Conservation (phyloP, 2,113 vertebrate species). For the Gnathonemus longibarbis region DNA sequence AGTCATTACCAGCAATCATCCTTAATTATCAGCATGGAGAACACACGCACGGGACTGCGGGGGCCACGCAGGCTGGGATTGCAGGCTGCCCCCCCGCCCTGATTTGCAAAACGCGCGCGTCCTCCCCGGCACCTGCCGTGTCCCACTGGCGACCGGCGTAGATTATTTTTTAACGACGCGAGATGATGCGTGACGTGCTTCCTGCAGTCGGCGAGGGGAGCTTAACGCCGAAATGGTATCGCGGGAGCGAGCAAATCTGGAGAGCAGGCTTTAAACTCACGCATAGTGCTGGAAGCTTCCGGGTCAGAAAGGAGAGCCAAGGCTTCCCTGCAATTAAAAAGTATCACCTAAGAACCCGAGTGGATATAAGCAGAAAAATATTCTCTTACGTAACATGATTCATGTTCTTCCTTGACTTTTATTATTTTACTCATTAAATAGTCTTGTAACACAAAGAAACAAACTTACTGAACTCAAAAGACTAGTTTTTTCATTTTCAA, state of each 20-base stretch:
- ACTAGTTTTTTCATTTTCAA: neutral
- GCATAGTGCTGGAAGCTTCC: neutral
- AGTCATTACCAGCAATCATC: constrained; percentile 71
- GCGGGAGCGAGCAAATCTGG: neutral
- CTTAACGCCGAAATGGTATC: neutral
- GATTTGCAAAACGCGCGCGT: constrained; percentile 27
- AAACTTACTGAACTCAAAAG: neutral
- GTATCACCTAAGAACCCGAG: neutral
- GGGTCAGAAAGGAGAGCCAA: neutral
- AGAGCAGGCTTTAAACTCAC: neutral
- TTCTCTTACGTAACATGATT: neutral
- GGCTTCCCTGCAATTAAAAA: neutral
- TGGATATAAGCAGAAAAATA: neutral
- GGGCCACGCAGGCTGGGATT: constrained; percentile 47
- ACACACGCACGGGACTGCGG: constrained; percentile 26
- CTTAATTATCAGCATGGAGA: constrained; percentile 59
- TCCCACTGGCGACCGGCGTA: neutral
- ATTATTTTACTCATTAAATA: neutral
- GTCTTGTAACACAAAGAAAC: neutral
- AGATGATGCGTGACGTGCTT: neutral
- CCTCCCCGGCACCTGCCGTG: neutral
- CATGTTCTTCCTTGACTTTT: neutral
- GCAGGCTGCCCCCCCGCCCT: constrained; percentile 31
- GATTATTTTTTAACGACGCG: neutral
- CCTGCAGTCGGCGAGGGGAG: neutral